These are phyloP conservation scores for Psilopsiagon aurifrons DNA, from an alignment of 2,113 vertebrate genomes.

Conservation along the genomic window DNA sequence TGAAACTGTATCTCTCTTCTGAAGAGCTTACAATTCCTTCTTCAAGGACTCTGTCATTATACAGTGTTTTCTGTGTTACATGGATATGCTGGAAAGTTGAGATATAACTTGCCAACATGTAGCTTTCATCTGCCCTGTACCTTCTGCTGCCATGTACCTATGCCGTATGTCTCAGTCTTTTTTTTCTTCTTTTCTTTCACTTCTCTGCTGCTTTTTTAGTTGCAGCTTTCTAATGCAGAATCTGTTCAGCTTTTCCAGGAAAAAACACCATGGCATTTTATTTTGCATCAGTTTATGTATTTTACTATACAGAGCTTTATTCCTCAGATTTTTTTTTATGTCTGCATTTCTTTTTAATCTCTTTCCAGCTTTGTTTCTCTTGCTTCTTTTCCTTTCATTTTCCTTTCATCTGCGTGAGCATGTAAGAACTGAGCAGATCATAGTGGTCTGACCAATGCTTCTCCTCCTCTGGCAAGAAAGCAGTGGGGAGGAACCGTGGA, in stretches of 20 bases:
- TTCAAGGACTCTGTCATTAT: not conserved
- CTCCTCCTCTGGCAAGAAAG: conserved; percentile 63
- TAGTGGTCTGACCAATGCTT: conserved; percentile 53
- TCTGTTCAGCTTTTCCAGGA: conserved; percentile 15
- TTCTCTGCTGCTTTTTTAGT: conserved; percentile 26
- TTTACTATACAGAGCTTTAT: not conserved
- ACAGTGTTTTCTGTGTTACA: not conserved
- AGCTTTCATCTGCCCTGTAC: not conserved
- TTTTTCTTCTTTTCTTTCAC: not conserved
- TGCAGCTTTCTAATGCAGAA: not conserved
- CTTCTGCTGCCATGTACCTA: not conserved
- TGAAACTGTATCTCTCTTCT: not conserved
- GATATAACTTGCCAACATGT: not conserved
- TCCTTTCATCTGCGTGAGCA: conserved; percentile 43
- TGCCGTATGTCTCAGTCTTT: not conserved
- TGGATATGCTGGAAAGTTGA: not conserved
- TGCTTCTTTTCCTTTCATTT: conserved; percentile 12
- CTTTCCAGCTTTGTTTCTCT: conserved; percentile 46
- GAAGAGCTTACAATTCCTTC: not conserved
- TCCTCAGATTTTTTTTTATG: not conserved
- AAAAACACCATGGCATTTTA: conserved; percentile 17
- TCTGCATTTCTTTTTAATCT: conserved; percentile 34
- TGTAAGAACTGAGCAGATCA: conserved; percentile 57
- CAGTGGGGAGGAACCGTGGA: conserved; percentile 51
- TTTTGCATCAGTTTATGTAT: conserved; percentile 17